These are phyloP conservation scores for Pomacea maculata DNA, from an alignment of 1,140 invertebrate species.

Conservation along the genomic window DNA sequence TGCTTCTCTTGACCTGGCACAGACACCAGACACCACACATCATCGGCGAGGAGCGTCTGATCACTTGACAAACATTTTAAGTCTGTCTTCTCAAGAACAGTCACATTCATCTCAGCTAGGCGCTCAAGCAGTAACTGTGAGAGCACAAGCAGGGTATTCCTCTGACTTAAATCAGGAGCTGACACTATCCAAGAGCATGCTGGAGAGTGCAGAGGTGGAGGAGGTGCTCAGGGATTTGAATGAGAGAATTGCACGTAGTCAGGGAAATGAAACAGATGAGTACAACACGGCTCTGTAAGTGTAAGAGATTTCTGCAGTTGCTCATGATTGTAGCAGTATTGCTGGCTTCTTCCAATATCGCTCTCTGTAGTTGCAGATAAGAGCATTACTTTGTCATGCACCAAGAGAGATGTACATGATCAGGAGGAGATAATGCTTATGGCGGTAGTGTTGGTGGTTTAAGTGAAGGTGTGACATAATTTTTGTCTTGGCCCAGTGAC, in stretches of 20 bases:
- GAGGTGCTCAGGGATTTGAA: not conserved
- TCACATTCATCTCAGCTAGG: not conserved
- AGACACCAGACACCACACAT: constrained; percentile 1
- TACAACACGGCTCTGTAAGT: constrained; percentile 17
- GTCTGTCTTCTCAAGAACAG: not conserved
- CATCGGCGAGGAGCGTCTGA: constrained; percentile 17
- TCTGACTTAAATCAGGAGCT: not conserved
- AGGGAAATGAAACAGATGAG: constrained; percentile 9
- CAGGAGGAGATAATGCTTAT: no score
- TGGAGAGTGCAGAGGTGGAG: not conserved
- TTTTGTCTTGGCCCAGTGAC: no score
- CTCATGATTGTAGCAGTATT: no score
- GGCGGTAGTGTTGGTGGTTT: no score
- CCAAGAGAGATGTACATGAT: no score
- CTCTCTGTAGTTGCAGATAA: no score
- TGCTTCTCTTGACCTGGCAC: constrained; percentile 15
- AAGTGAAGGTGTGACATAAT: no score
- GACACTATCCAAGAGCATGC: no score
- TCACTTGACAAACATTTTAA: not conserved
- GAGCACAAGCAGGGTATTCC: not conserved
- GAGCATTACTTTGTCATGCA: no score
- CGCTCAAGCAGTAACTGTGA: not conserved
- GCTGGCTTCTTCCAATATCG: no score
- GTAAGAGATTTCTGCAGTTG: no score
- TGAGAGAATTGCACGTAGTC: not conserved